These are phyloP conservation scores for Anabacerthia variegaticeps DNA, from an alignment of 2,797 vertebrate species.

Conservation along the genomic window DNA sequence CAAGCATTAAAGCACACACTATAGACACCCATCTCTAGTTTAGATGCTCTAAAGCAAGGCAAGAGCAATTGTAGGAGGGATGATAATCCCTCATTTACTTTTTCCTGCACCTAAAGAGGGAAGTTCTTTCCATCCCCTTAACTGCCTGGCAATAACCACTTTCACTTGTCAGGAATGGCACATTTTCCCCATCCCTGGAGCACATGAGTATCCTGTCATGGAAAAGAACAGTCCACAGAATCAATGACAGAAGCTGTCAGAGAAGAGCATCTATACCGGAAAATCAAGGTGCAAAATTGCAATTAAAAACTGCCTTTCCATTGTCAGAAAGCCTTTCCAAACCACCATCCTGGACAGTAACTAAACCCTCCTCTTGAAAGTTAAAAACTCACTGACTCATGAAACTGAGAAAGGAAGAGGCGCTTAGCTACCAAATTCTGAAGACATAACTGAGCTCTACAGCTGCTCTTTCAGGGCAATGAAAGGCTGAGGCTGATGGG, in stretches of 20 bases:
- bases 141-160: rapidly evolving
- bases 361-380: not conserved
- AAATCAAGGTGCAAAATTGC: conserved; percentile 5
- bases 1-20: rapidly evolving
- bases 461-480: not conserved
- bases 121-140: not conserved
- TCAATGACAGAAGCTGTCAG: not conserved
- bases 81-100: not conserved
- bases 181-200: rapidly evolving
- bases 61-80: rapidly evolving
- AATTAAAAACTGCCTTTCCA: not conserved
- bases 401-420: not conserved
- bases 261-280: not conserved
- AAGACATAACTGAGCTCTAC: not conserved
- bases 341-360: not conserved
- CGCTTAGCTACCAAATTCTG: not conserved
- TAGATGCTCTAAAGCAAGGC: not conserved
- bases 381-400: not conserved
- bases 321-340: not conserved
- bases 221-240: not conserved
- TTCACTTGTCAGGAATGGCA: not conserved
- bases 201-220: not conserved
- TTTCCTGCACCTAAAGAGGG: not conserved
- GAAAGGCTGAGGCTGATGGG: not conserved
- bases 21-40: not conserved